These are phyloP conservation scores for Rhyacophila evoluta DNA, from an alignment of 2,888 invertebrate genomes.

Conservation along the genomic window DNA sequence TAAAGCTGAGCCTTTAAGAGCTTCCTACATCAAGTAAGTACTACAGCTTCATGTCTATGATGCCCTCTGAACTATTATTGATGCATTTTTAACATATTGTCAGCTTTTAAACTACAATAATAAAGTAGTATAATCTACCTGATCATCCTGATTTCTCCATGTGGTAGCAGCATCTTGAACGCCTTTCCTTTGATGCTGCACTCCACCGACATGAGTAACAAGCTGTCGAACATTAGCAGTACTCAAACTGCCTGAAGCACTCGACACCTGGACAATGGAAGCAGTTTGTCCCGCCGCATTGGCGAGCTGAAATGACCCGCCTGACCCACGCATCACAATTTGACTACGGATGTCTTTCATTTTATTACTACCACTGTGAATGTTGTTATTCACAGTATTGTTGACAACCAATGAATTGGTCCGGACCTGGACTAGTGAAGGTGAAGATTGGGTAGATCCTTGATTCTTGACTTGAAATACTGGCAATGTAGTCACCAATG, in stretches of 20 bases:
- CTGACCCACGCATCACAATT: neutral
- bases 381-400: neutral
- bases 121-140: too few species aligned
- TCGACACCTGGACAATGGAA: neutral
- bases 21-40: too few species aligned
- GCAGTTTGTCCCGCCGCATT: neutral
- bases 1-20: too few species aligned
- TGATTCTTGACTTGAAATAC: neutral
- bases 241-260: neutral
- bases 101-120: too few species aligned
- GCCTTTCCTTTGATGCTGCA: neutral
- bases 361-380: neutral
- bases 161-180: neutral
- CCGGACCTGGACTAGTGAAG: neutral
- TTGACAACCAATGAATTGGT: neutral
- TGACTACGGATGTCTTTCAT: slow-evolving; percentile 13
- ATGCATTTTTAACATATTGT: too few species aligned
- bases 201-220: neutral
- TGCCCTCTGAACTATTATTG: too few species aligned
- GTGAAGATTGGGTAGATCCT: neutral
- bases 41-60: too few species aligned
- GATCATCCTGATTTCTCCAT: neutral
- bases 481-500: neutral
- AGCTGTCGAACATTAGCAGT: neutral
- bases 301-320: neutral